Evolutionary conservation across 2,797 vertebrate genomes (phyloP), one percentile per base, ranked within the genome.

Genomic region (Sphenodon punctatus): DNA sequence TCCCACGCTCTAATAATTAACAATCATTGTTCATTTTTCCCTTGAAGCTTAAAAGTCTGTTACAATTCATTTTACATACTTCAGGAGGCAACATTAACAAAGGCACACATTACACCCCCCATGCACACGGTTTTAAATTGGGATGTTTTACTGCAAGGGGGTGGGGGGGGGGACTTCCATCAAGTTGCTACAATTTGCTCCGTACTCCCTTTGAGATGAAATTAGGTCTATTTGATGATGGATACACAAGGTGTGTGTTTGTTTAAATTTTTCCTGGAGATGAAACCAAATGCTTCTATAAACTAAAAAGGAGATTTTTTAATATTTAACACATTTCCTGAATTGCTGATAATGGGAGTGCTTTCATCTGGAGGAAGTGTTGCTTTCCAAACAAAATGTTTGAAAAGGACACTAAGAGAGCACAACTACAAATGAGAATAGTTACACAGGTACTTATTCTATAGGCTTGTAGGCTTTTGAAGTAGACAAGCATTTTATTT

Each of bases 211-310:
- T 42, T 87, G 91, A 92, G 89, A 90, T 89, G 72, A 91, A 92
- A 95, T 93, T 92, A 94, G 86, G 72, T 71, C 66, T 88, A 92
- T 93, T 91, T 95, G 91, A 85, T 94, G 93, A 94, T 86, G 87
- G 89, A 94, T 92, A 94, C 95, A 94, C 87, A 93, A 89, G 84
- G 67, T 92, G 32, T 72, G n/a, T n/a, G 67, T 66, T 90, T 73
- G 59, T 87, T 90, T 92, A 61, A 75, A 5, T 25, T 75, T 65
- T 66, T 85, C 20, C 86, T 59, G 15, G 71, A 92, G 92, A 90
- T 87, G 85, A 94, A 91, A 87, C 65, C 89, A 88, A n/a, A n/a
- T n/a, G n/a, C n/a, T 88, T 91, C 90, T 53, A 67, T 84, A 79
- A 92, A 87, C 70, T 91, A 80, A 43, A 84, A 80, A 90, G 86